Evolutionary conservation across 2,113 vertebrate species (phyloP).

Genomic region (Alexandromys fortis): DNA sequence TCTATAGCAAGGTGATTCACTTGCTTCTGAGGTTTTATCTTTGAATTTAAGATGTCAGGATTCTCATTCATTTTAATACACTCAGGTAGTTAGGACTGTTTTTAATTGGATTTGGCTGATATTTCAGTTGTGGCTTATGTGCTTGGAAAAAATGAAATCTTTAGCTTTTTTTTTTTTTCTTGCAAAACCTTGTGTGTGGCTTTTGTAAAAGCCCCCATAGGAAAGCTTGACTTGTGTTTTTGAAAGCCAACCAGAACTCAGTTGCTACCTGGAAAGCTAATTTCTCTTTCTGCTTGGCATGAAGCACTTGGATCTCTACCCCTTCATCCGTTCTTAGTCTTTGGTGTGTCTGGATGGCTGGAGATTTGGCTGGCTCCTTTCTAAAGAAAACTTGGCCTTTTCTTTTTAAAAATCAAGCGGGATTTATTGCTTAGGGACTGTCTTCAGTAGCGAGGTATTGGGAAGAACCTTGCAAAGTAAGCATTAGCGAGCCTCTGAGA

Average conservation of each 20-base stretch:
- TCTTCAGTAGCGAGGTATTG: background rate
- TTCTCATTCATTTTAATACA: constrained; percentile 21
- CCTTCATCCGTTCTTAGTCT: background rate
- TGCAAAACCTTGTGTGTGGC: background rate
- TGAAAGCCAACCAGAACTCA: constrained; percentile 11
- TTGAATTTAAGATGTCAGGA: constrained; percentile 1
- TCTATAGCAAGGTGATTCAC: background rate
- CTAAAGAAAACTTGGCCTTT: background rate
- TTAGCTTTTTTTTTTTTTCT: background rate
- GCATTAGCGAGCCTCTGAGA: background rate
- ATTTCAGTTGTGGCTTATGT: background rate
- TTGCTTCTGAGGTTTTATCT: constrained; percentile 25
- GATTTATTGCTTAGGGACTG: background rate
- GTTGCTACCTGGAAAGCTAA: background rate
- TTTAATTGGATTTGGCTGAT: constrained; percentile 43
- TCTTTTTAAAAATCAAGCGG: background rate
- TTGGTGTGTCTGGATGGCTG: background rate
- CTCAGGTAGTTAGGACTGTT: background rate
- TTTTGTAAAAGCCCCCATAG: background rate
- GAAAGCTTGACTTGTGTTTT: background rate
- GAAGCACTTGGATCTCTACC: background rate
- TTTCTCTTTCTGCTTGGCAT: constrained; percentile 16
- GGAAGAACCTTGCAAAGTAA: background rate
- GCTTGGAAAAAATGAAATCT: constrained; percentile 14
- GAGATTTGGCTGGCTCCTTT: background rate